Conservation (phyloP, 2,888 invertebrate species). For the Anoplius nigerrimus region DNA sequence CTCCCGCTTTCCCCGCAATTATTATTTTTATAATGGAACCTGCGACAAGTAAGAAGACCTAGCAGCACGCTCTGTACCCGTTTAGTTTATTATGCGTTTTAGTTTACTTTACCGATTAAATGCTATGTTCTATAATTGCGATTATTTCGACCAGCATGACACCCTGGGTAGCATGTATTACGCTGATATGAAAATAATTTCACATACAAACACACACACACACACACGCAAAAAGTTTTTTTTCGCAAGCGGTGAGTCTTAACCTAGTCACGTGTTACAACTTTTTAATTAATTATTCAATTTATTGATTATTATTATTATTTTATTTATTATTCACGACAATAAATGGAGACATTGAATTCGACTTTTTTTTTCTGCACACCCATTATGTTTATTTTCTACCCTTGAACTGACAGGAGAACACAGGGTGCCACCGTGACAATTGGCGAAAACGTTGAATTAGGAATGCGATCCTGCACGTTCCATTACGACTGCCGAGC, state of each 20-base stretch:
- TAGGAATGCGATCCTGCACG: no score
- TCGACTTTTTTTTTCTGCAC: conserved; percentile 34
- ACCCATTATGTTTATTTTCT: no score
- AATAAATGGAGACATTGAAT: conserved; percentile 62
- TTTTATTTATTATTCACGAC: conserved; percentile 72
- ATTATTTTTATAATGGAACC: conserved; percentile 39
- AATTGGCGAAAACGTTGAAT: no score
- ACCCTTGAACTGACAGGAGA: no score
- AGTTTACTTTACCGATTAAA: conserved; percentile 51
- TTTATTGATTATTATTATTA: conserved; percentile 68
- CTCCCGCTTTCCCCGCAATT: conserved; percentile 47
- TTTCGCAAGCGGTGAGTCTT: conserved; percentile 75
- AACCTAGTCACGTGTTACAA: conserved; percentile 75
- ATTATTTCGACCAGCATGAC: conserved; percentile 38
- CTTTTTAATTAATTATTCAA: conserved; percentile 71
- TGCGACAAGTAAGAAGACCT: no score
- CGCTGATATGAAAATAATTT: conserved; percentile 25
- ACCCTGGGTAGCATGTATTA: conserved; percentile 13
- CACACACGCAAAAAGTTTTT: conserved; percentile 39
- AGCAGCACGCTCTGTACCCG: conserved; percentile 30
- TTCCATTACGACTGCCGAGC: no score
- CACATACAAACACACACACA: conserved; percentile 46
- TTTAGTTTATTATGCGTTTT: conserved; percentile 54
- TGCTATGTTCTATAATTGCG: conserved; percentile 36
- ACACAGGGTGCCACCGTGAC: no score